These are phyloP conservation scores for Neoscelio sp. DNA, from an alignment of 2,888 invertebrate genomes.

Conservation along the genomic window DNA sequence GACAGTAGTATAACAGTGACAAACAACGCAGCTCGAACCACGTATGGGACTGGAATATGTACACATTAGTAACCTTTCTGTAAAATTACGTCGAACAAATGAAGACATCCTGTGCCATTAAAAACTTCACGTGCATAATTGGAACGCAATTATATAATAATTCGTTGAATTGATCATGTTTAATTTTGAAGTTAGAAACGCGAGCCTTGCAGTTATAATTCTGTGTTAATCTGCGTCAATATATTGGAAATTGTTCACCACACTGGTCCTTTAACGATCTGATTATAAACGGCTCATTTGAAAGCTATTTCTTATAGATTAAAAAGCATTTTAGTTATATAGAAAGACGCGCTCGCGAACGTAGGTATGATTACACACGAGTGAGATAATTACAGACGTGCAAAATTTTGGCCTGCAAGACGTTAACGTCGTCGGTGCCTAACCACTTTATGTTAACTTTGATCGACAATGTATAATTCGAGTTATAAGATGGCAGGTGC, in stretches of 20 bases:
- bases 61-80: constrained; percentile 13
- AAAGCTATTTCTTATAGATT: background rate
- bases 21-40: constrained; percentile 13
- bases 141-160: constrained; percentile 5
- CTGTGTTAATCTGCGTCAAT: background rate
- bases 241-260: constrained; percentile 18
- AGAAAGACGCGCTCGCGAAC: background rate
- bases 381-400: constrained; percentile 52
- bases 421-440: constrained; percentile 52
- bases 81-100: constrained; percentile 23
- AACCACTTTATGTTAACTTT: constrained; percentile 52
- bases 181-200: no score
- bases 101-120: constrained; percentile 39
- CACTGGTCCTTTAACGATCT: constrained; percentile 31
- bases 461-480: constrained; percentile 63
- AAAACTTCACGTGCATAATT: background rate
- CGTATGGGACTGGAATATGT: background rate
- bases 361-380: constrained; percentile 39
- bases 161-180: background rate
- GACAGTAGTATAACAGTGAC: constrained; percentile 46
- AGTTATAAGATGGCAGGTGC: constrained; percentile 59
- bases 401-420: constrained; percentile 52
- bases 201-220: constrained; percentile 4
- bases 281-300: constrained; percentile 6
- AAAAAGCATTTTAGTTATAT: constrained; percentile 15